Evolutionary conservation across 1,140 invertebrate species (phyloP), one percentile per base, ranked within the genome.

Genomic region (Condylostylus longicornis): DNA sequence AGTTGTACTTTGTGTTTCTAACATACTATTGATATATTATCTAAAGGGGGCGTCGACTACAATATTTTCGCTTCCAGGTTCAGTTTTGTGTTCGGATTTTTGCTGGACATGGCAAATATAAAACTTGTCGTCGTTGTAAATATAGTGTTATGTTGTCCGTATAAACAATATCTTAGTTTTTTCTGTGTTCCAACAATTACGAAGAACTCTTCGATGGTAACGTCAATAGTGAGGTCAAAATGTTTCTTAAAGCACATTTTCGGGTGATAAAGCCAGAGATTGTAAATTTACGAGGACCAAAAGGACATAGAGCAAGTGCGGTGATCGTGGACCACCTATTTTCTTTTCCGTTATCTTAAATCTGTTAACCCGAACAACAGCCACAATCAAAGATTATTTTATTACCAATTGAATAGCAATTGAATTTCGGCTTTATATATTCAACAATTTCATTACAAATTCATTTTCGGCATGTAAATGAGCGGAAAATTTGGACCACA

Each of bases 271-370:
- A 21, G n/a, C n/a, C n/a, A n/a, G n/a, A n/a, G n/a, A n/a, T n/a
- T n/a, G n/a, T n/a, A n/a, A n/a, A n/a, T n/a, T n/a, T n/a, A n/a
- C n/a, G n/a, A n/a, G n/a, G n/a, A n/a, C n/a, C n/a, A n/a, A n/a
- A n/a, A n/a, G n/a, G n/a, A n/a, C n/a, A n/a, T n/a, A n/a, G n/a
- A n/a, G n/a, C n/a, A n/a, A n/a, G n/a, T n/a, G n/a, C n/a, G n/a
- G n/a, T n/a, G n/a, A n/a, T n/a, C n/a, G n/a, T n/a, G n/a, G n/a
- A n/a, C n/a, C n/a, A n/a, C n/a, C n/a, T n/a, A n/a, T n/a, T n/a
- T n/a, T n/a, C n/a, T n/a, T n/a, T n/a, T n/a, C n/a, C n/a, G 51
- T 45, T 28, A 53, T 38, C 54, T 62, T 64, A 13, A 63, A 42
- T 31, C 33, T 47, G 14, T 64, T 42, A 38, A 67, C 63, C 7